phyloP scores from a whole-genome alignment of 1,140 invertebrate species.

The Drosophila santomea region DNA sequence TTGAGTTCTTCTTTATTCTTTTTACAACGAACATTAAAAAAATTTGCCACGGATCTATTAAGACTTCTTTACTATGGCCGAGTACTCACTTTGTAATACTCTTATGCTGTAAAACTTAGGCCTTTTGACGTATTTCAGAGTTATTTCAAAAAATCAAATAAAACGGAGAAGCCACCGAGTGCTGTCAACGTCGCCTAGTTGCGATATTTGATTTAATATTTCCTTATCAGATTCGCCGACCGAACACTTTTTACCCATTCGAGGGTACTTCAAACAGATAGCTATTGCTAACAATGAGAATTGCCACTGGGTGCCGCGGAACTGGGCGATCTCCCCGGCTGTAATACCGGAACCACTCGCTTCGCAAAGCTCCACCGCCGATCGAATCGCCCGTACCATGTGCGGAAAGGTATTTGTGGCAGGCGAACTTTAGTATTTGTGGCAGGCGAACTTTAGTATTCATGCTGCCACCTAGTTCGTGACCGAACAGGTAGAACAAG shows the following conservation, averaged over 20 bases:
- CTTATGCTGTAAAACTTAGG: no score
- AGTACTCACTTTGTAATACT: neutral
- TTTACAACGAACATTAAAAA: no score
- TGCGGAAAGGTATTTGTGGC: neutral
- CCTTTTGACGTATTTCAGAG: no score
- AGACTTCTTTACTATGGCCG: neutral
- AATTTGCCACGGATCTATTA: no score
- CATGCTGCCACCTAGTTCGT: slow-evolving; percentile 64
- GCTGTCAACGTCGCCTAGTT: slow-evolving; percentile 39
- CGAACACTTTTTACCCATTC: neutral
- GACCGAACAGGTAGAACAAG: slow-evolving; percentile 53
- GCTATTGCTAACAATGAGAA: neutral
- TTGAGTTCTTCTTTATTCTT: no score
- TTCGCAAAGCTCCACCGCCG: neutral
- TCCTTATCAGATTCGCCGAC: neutral
- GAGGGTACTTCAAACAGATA: neutral
- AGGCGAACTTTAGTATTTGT: slow-evolving; percentile 37
- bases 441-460: slow-evolving; percentile 36
- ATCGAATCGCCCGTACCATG: slow-evolving; percentile 5
- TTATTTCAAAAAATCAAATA: neutral
- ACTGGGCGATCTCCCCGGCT: neutral
- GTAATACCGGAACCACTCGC: neutral
- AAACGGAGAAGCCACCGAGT: neutral
- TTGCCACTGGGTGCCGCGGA: slow-evolving; percentile 1
- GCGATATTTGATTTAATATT: neutral